These are phyloP conservation scores for Drosophila mimetica DNA, from an alignment of 2,888 invertebrate genomes.

Conservation along the genomic window DNA sequence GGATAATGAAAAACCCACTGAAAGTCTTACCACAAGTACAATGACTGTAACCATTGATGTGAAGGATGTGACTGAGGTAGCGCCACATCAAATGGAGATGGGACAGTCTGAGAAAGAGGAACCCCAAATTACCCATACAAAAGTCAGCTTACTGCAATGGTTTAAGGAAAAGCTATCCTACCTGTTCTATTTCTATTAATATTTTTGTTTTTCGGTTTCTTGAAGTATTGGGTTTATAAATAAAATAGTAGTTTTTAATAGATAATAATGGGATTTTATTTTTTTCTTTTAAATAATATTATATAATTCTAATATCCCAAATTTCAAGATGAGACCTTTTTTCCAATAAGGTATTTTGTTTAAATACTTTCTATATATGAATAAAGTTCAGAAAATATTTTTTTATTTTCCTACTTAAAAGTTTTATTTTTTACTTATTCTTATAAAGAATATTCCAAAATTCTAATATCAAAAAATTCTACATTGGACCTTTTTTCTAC, in stretches of 20 bases:
- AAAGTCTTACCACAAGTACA: not conserved
- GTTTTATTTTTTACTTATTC: no score
- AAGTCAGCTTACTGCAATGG: constrained; percentile 48
- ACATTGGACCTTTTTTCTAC: no score
- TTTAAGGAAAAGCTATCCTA: constrained; percentile 53
- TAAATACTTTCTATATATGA: no score
- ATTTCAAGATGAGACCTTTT: no score
- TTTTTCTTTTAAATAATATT: no score
- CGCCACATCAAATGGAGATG: not conserved
- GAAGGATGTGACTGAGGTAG: not conserved
- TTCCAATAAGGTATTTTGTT: no score
- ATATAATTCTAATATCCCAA: no score
- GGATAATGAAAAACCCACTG: not conserved
- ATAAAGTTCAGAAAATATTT: no score
- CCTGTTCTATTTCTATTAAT: constrained; percentile 47
- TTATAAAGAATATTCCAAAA: no score
- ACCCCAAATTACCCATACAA: not conserved
- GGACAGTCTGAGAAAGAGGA: not conserved
- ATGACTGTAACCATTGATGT: not conserved
- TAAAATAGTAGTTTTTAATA: not conserved
- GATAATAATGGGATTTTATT: no score
- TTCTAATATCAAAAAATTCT: no score
- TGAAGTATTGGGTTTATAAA: not conserved
- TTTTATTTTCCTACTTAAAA: no score
- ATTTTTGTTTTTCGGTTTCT: not conserved